phyloP scores from a whole-genome alignment of 2,888 invertebrate genomes.

The Malacosoma neustria region DNA sequence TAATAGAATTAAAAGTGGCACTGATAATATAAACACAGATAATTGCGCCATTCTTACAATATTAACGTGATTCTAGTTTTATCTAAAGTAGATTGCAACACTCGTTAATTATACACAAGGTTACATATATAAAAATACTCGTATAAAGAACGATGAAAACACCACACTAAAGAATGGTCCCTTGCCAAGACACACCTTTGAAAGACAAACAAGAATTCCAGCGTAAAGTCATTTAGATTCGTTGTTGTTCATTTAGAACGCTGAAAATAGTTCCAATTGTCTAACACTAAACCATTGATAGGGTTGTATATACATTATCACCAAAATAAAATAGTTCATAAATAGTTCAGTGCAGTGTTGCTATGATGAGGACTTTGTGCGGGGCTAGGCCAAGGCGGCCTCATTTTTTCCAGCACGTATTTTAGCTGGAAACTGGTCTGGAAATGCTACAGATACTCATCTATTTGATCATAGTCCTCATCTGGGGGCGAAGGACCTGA shows the following conservation, averaged over 20 bases:
- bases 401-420: conserved; percentile 64
- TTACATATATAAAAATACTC: conserved; percentile 39
- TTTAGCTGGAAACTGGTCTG: conserved; percentile 68
- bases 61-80: conserved; percentile 37
- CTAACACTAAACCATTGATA: conserved; percentile 12
- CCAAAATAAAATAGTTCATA: conserved; percentile 21
- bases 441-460: conserved; percentile 78
- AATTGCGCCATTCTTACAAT: conserved; percentile 58
- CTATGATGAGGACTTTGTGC: conserved; percentile 50
- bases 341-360: conserved; percentile 33
- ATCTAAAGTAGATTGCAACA: conserved; percentile 26
- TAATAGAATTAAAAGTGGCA: conserved; percentile 56
- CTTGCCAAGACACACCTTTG: conserved; percentile 49
- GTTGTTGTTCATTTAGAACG: no score
- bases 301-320: conserved; percentile 24
- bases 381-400: conserved; percentile 59
- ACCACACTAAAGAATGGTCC: conserved; percentile 55
- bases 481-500: conserved; percentile 88
- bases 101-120: conserved; percentile 32
- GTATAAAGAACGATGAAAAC: conserved; percentile 38
- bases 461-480: conserved; percentile 77
- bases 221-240: conserved; percentile 38
- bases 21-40: conserved; percentile 46
- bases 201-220: conserved; percentile 26
- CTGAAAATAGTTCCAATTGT: conserved; percentile 13